Percentiles rank a stretch among this genome's conserved stretches.
These are phyloP conservation scores for Enteromius argenteus DNA, from an alignment of 2,797 vertebrate species.

Conservation along the genomic window DNA sequence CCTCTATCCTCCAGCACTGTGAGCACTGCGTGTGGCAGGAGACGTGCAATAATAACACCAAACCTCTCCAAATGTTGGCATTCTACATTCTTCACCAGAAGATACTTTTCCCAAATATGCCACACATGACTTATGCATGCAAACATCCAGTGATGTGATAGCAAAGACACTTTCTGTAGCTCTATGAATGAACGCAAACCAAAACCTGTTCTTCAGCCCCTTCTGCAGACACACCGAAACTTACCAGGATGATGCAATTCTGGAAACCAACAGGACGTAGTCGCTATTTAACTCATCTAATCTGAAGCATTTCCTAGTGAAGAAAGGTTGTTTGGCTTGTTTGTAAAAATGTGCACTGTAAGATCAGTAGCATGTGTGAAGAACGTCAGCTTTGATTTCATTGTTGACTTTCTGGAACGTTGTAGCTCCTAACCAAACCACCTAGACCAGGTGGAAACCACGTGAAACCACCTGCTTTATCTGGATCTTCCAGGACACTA, in stretches of 20 bases:
- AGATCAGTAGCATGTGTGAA: neutral
- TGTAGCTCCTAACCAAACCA: neutral
- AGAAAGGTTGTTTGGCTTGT: neutral
- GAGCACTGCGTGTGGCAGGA: constrained; percentile 9
- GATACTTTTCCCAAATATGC: neutral
- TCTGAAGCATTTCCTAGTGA: neutral
- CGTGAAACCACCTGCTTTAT: neutral
- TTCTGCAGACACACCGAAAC: neutral
- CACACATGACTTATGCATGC: constrained; percentile 40
- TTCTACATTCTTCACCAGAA: neutral
- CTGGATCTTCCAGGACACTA: neutral
- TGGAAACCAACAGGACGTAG: neutral
- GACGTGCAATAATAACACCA: constrained; percentile 12
- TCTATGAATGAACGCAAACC: neutral
- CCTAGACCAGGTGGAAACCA: neutral
- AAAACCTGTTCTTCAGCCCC: constrained; percentile 27
- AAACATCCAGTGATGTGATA: constrained; percentile 13
- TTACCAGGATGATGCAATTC: neutral
- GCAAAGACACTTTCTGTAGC: constrained; percentile 41
- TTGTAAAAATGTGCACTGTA: no score
- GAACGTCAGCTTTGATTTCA: neutral
- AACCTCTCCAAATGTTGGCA: constrained; percentile 18
- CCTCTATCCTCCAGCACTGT: constrained; percentile 16
- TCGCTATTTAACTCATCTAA: no score
- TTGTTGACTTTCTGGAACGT: neutral